Percentiles rank a stretch among this genome's conserved stretches.
These are phyloP conservation scores for Danio aesculapii DNA, from an alignment of 2,797 vertebrate species.

Conservation along the genomic window DNA sequence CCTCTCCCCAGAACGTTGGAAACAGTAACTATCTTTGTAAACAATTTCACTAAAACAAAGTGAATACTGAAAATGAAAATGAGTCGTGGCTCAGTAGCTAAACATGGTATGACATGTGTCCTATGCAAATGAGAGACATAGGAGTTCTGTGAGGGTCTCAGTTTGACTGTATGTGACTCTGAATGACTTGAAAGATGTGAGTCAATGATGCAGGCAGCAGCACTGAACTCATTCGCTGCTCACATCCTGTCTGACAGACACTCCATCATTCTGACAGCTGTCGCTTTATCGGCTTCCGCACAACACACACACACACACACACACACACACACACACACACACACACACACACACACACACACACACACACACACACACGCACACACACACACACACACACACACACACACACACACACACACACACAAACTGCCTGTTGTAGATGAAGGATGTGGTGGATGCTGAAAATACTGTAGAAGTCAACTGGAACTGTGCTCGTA, in stretches of 20 bases:
- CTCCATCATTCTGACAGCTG: constrained; percentile 48
- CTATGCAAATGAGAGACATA: constrained; percentile 15
- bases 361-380: background rate
- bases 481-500: background rate
- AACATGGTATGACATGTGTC: background rate
- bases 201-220: constrained; percentile 48
- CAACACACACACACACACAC: background rate
- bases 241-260: constrained; percentile 38
- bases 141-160: constrained; percentile 10
- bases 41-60: background rate
- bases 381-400: too few relatives aligned
- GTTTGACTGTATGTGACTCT: constrained; percentile 18
- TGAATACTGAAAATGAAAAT: background rate
- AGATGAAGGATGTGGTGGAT: constrained; percentile 15
- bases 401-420: constrained; percentile 10
- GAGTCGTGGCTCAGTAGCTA: background rate
- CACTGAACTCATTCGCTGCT: constrained; percentile 32
- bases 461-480: background rate
- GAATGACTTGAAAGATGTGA: constrained; percentile 38
- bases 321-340: background rate
- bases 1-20: background rate
- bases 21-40: background rate
- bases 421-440: constrained; percentile 23
- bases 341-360: background rate
- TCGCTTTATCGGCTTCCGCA: constrained; percentile 37